Evolutionary conservation across 2,888 invertebrate species (phyloP).

Genomic region (Thera obeliscata): DNA sequence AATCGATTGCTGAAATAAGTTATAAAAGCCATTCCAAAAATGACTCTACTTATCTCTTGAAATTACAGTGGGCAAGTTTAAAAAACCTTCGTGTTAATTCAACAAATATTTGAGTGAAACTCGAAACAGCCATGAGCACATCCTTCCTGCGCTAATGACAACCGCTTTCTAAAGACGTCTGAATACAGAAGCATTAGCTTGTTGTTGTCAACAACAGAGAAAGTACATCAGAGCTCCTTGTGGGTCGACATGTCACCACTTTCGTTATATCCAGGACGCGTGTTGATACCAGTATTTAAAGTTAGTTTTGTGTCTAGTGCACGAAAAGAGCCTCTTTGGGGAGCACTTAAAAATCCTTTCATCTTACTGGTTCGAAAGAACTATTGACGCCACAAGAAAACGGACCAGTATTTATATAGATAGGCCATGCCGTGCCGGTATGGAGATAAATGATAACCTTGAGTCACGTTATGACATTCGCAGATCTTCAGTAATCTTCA

Average conservation of each 20-base stretch:
- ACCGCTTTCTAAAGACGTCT: slow-evolving; percentile 51
- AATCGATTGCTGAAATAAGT: too few species aligned
- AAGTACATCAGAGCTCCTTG: slow-evolving; percentile 51
- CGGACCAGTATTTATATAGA: too few species aligned
- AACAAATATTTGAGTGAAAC: slow-evolving; percentile 13
- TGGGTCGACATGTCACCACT: slow-evolving; percentile 1
- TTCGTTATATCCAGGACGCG: slow-evolving; percentile 5
- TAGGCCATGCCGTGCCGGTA: too few species aligned
- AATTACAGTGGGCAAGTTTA: background rate
- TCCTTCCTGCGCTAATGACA: slow-evolving; percentile 31
- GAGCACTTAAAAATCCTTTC: too few species aligned
- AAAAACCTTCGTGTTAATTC: background rate
- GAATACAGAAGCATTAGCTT: slow-evolving; percentile 53
- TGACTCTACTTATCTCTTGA: background rate
- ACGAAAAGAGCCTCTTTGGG: too few species aligned
- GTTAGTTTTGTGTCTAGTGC: too few species aligned
- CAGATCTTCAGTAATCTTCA: too few species aligned
- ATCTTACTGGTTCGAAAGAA: too few species aligned
- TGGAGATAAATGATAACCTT: background rate
- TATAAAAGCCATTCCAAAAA: too few species aligned
- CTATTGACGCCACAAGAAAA: too few species aligned
- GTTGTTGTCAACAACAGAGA: slow-evolving; percentile 50
- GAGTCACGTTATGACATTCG: too few species aligned
- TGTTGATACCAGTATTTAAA: background rate
- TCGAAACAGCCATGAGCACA: slow-evolving; percentile 9